A percentile compares a stretch with the other conserved stretches of the same genome.
Evolutionary conservation across 1,140 invertebrate genomes (phyloP).

Genomic region (Ostrea denselamellosa): DNA sequence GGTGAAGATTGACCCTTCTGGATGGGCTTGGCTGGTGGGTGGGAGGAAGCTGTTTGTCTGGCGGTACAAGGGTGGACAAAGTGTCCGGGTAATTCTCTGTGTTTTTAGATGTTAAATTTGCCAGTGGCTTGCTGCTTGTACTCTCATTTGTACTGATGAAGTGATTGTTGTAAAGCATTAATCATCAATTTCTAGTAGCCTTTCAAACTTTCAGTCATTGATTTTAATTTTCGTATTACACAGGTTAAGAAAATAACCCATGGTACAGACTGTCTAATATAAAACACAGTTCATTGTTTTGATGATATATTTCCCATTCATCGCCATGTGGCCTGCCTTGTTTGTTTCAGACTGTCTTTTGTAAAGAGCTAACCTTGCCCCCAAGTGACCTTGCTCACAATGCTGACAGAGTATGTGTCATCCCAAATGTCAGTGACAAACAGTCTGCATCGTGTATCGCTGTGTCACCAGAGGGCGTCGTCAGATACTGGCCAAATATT

Average conservation of each 20-base stretch:
- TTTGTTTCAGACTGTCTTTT: conserved; percentile 79
- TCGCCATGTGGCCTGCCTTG: background rate
- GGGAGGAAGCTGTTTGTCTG: conserved; percentile 91
- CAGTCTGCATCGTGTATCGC: conserved; percentile 89
- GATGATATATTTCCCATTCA: too few species aligned
- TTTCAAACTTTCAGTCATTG: too few species aligned
- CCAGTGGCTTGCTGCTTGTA: too few species aligned
- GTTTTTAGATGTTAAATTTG: too few species aligned
- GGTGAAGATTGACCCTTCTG: conserved; percentile 83
- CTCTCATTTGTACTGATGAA: too few species aligned
- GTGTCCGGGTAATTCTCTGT: conserved; percentile 60
- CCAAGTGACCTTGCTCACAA: conserved; percentile 94
- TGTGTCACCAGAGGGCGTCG: conserved; percentile 94
- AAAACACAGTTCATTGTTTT: too few species aligned
- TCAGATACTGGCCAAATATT: conserved; percentile 94
- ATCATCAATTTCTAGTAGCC: too few species aligned
- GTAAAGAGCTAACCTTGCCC: conserved; percentile 91
- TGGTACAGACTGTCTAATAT: too few species aligned
- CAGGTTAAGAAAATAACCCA: too few species aligned
- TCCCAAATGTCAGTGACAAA: conserved; percentile 83
- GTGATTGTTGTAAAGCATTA: too few species aligned
- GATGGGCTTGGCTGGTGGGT: conserved; percentile 93
- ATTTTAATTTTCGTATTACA: too few species aligned
- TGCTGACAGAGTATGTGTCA: conserved; percentile 92
- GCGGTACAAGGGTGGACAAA: conserved; percentile 84